Base-by-base conservation (phyloP, 2,888 invertebrate species). In the Perithous albicinctus region DNA sequence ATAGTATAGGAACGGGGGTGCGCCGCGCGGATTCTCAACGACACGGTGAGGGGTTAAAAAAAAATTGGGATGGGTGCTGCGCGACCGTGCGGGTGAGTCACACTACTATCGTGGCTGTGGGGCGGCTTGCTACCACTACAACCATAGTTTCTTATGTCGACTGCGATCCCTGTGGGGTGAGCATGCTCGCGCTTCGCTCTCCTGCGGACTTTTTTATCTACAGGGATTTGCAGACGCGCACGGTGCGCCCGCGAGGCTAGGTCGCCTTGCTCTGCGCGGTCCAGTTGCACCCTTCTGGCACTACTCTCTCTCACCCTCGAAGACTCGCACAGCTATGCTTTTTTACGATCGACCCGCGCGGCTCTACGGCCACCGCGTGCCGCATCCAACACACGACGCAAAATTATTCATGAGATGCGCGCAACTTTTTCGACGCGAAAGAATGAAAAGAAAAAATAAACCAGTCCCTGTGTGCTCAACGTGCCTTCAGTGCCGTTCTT, bases 371-470 rank as follows among this genome's bases (percentile, higher is more conserved):
- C 46, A 69, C 74, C 78, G 74, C 64, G 69, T 75, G 76, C 70
- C 76, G 78, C 70, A 78, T 82, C 82, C 69, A 69, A 75, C 61
- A 63, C 38, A 63, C 35, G n/a, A 51, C 66, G 75, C 63, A 70
- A 86, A 90, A 89, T 90, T 90, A 90, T 90, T 90, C 89, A 90
- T 90, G 90, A 90, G 90, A 90, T 90, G 89, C 89, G 89, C 86
- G 87, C 82, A 86, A 88, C 87, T 88, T 87, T 83, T 87, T 74
- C 56, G 35, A 35, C 20, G n/a, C 15, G 2, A 26, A n/a, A 7
- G 61, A 61, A 6, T 6, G 32, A 35, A 38, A 59, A 29, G 26
- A 18, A 46, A 46, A 46, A 8, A 18, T 1, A 48, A 48, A 20
- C 1, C 48, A 2, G 26, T 2, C 26, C 26, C 51, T 12, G 26